Percentiles rank a stretch among this genome's conserved stretches.
phyloP scores from a whole-genome alignment of 2,113 vertebrate species.

The Semnopithecus entellus region DNA sequence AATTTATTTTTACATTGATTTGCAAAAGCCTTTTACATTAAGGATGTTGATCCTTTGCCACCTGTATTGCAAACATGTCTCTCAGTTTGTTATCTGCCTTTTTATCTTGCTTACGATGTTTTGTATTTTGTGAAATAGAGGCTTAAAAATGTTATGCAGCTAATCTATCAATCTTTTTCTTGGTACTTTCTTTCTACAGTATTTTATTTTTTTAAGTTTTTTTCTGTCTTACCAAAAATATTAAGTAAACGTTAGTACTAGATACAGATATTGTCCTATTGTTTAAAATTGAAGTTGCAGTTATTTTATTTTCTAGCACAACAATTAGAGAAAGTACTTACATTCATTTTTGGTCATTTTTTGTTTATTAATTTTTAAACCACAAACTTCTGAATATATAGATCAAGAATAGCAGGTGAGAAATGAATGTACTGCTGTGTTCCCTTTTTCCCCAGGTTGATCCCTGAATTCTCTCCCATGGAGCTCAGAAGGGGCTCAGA shows the following conservation, averaged over 20 bases:
- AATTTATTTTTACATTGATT: background rate
- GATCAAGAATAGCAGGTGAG: background rate
- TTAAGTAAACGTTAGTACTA: background rate
- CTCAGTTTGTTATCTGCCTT: background rate
- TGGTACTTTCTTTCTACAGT: background rate
- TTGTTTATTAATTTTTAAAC: background rate
- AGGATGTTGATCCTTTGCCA: background rate
- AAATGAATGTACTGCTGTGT: too few species aligned
- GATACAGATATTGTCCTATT: background rate
- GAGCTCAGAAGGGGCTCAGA: background rate
- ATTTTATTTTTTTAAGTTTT: background rate
- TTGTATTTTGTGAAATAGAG: background rate
- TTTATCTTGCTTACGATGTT: background rate
- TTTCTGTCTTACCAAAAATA: background rate
- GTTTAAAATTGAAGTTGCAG: background rate
- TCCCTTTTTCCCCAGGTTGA: background rate
- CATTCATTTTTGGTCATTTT: background rate
- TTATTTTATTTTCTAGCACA: background rate
- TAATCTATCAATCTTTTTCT: background rate
- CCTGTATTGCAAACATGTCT: background rate
- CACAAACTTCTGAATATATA: background rate
- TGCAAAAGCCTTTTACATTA: background rate
- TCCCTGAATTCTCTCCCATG: background rate
- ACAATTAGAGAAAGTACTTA: background rate
- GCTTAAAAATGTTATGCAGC: background rate